phyloP scores from a whole-genome alignment of 2,113 vertebrate species.

The Polyodon spathula region DNA sequence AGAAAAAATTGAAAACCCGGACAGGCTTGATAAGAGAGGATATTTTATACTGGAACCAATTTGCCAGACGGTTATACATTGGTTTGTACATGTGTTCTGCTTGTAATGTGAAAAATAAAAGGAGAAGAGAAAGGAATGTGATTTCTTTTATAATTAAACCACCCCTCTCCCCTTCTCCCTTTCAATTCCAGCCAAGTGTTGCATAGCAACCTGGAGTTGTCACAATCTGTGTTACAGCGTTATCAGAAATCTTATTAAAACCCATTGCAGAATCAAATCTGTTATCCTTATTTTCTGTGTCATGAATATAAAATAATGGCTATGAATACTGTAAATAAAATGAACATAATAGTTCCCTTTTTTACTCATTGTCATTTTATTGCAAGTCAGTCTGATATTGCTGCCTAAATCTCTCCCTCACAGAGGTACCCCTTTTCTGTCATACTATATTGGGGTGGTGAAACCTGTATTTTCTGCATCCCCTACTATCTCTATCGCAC shows the following conservation, averaged over 20 bases:
- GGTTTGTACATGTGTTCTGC: conserved; percentile 5
- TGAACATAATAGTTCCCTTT: background rate
- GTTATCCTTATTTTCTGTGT: conserved; percentile 6
- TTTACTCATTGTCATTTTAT: background rate
- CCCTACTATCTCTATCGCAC: too few relatives aligned
- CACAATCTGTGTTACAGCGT: conserved; percentile 11
- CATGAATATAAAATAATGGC: conserved; percentile 13
- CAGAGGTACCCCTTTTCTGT: too few relatives aligned
- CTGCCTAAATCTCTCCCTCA: too few relatives aligned
- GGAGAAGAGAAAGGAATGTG: conserved; percentile 6
- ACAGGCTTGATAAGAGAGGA: background rate
- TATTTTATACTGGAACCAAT: background rate
- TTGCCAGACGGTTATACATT: conserved; percentile 1
- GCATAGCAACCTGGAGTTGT: conserved; percentile 23
- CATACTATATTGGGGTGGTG: too few relatives aligned
- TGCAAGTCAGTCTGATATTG: background rate
- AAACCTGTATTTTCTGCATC: too few relatives aligned
- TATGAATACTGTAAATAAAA: background rate
- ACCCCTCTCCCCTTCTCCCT: conserved; percentile 6
- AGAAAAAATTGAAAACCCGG: background rate
- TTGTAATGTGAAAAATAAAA: conserved; percentile 8
- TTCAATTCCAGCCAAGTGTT: conserved; percentile 21
- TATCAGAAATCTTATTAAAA: conserved; percentile 24
- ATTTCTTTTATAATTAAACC: conserved; percentile 10
- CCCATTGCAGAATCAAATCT: conserved; percentile 1